Conservation (phyloP, 2,113 vertebrate species). For the Speoplatyrhinus poulsoni region DNA sequence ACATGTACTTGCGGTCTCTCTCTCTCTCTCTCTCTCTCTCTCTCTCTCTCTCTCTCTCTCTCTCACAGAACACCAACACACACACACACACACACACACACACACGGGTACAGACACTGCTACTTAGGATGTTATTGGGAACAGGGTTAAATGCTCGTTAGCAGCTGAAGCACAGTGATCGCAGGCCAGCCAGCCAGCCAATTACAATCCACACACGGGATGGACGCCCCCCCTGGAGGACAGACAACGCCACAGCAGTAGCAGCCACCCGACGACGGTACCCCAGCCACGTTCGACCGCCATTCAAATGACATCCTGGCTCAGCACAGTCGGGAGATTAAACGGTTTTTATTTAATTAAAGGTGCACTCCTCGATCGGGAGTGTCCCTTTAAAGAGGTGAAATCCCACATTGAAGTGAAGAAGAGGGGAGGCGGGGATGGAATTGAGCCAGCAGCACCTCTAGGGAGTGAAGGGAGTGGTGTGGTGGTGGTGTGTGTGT, state of each 20-base stretch:
- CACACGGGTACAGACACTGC: constrained; percentile 37
- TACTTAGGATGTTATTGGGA: constrained; percentile 51
- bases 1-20: constrained; percentile 31
- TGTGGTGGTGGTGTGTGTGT: too few relatives aligned
- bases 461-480: too few relatives aligned
- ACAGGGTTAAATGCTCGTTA: constrained; percentile 41
- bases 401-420: too few relatives aligned
- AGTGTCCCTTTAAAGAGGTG: neutral
- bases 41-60: too few relatives aligned
- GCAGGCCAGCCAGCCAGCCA: constrained; percentile 44
- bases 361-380: neutral
- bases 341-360: constrained; percentile 45
- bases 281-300: constrained; percentile 42
- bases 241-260: constrained; percentile 30
- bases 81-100: constrained; percentile 3
- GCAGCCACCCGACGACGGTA: constrained; percentile 26
- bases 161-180: constrained; percentile 35
- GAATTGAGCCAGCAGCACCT: constrained; percentile 22
- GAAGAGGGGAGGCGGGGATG: constrained; percentile 25
- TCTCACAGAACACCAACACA: neutral
- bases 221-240: constrained; percentile 7
- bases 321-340: constrained; percentile 45
- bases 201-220: constrained; percentile 32
- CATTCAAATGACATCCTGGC: constrained; percentile 49
- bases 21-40: too few relatives aligned